phyloP scores from a whole-genome alignment of 2,113 vertebrate genomes.

The Hippocampus mohnikei region DNA sequence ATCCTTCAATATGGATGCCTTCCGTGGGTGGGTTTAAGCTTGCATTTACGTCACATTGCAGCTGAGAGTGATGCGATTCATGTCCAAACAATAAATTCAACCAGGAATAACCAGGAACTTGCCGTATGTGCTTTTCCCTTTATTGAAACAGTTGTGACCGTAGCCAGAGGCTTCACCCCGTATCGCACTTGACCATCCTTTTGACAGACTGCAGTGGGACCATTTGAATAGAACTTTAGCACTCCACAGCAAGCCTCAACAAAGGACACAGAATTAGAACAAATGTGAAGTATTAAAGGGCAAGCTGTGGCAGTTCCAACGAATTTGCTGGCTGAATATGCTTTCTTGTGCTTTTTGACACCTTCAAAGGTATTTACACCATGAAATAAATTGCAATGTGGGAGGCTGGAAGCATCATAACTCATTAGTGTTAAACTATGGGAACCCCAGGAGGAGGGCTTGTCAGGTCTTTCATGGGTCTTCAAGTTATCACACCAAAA shows the following conservation, averaged over 20 bases:
- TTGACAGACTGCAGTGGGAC: slow-evolving; percentile 50
- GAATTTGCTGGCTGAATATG: slow-evolving; percentile 19
- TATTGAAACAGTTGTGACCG: slow-evolving; percentile 50
- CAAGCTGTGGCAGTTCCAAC: slow-evolving; percentile 15
- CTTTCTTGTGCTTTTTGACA: slow-evolving; percentile 25
- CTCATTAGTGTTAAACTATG: slow-evolving; percentile 68
- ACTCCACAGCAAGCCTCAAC: slow-evolving; percentile 23
- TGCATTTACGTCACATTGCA: slow-evolving; percentile 30
- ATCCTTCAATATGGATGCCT: background rate
- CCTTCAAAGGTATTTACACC: slow-evolving; percentile 65
- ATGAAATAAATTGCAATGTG: slow-evolving; percentile 51
- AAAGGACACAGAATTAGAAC: slow-evolving; percentile 32
- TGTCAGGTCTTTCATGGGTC: slow-evolving; percentile 48
- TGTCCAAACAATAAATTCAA: slow-evolving; percentile 37
- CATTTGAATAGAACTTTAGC: slow-evolving; percentile 36
- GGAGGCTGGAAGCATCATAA: slow-evolving; percentile 51
- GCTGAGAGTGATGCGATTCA: slow-evolving; percentile 49
- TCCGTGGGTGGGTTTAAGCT: background rate
- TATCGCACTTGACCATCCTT: slow-evolving; percentile 58
- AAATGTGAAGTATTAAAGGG: slow-evolving; percentile 42
- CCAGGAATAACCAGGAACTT: slow-evolving; percentile 33
- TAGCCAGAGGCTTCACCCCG: slow-evolving; percentile 46
- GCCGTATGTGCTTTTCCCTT: slow-evolving; percentile 32
- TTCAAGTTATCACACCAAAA: slow-evolving; percentile 51
- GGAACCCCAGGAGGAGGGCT: slow-evolving; percentile 41